Percentiles rank a stretch among this genome's conserved stretches.
Conservation (phyloP, 2,797 vertebrate genomes). For the Eleutherodactylus coqui region DNA sequence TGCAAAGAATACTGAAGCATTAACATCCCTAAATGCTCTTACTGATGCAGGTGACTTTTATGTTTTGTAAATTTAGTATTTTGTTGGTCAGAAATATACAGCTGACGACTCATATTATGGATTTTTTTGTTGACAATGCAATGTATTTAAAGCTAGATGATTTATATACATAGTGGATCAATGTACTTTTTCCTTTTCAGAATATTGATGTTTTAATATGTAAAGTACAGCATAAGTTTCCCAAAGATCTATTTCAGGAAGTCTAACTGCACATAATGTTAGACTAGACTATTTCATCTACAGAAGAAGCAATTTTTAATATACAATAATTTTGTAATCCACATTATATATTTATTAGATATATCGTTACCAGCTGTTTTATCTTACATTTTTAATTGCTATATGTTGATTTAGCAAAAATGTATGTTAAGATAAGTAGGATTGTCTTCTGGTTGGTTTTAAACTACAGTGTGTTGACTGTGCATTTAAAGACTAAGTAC, state of each 20-base stretch:
- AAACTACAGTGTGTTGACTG: too few species aligned
- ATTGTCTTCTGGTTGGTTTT: not conserved
- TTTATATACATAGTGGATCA: conserved; percentile 48
- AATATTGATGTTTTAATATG: conserved; percentile 56
- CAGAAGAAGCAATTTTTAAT: not conserved
- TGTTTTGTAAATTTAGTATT: conserved; percentile 38
- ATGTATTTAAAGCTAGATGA: conserved; percentile 50
- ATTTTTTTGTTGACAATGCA: conserved; percentile 49
- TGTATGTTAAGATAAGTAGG: not conserved
- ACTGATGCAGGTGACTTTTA: conserved; percentile 16
- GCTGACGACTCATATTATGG: conserved; percentile 42
- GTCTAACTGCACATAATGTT: conserved; percentile 1
- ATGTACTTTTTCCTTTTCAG: conserved; percentile 51
- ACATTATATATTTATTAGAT: not conserved
- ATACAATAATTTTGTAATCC: not conserved
- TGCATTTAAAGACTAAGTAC: too few species aligned
- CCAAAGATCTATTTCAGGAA: conserved; percentile 50
- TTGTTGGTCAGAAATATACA: conserved; percentile 36
- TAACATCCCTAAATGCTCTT: not conserved
- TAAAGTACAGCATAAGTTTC: conserved; percentile 33
- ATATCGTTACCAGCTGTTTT: not conserved
- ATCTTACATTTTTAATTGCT: not conserved
- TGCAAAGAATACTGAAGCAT: not conserved
- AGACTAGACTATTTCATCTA: not conserved
- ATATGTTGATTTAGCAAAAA: not conserved